Conservation (phyloP, 2,888 invertebrate genomes). For the Abrostola tripartita region DNA sequence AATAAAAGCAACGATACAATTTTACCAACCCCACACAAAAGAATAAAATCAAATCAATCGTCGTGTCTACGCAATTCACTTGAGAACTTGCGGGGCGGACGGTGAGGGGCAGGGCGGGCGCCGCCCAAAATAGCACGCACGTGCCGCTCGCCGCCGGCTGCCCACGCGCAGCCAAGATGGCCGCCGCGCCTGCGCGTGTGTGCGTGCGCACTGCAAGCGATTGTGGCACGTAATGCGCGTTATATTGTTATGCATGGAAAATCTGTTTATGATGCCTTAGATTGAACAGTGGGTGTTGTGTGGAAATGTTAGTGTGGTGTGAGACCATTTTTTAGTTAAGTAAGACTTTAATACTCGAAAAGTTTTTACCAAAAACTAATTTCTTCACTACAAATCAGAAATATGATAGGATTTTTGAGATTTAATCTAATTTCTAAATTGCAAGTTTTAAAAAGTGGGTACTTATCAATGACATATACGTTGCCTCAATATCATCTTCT, state of each 20-base stretch:
- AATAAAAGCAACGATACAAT: conserved; percentile 17
- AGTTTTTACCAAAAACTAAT: too few relatives aligned
- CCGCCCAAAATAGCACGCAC: conserved; percentile 88
- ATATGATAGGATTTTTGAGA: too few relatives aligned
- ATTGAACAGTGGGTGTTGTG: conserved; percentile 29
- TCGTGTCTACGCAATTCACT: conserved; percentile 64
- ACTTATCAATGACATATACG: too few relatives aligned
- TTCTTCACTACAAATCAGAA: too few relatives aligned
- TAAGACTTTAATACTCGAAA: neutral
- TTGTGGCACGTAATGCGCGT: conserved; percentile 57
- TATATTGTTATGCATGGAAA: conserved; percentile 59
- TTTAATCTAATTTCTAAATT: too few relatives aligned
- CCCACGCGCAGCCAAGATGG: conserved; percentile 87
- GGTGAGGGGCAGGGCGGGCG: conserved; percentile 72
- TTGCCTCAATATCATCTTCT: too few relatives aligned
- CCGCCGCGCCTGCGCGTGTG: conserved; percentile 73
- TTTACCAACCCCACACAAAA: conserved; percentile 46
- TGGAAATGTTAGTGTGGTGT: conserved; percentile 29
- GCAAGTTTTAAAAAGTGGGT: too few relatives aligned
- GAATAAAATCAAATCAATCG: conserved; percentile 61
- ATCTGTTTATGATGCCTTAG: conserved; percentile 52
- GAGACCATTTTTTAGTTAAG: conserved; percentile 5
- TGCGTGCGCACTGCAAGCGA: conserved; percentile 69
- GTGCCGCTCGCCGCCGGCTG: conserved; percentile 83
- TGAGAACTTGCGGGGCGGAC: conserved; percentile 41